These are phyloP conservation scores for Auanema freiburgensis DNA, from an alignment of 2,888 invertebrate species.

Conservation along the genomic window DNA sequence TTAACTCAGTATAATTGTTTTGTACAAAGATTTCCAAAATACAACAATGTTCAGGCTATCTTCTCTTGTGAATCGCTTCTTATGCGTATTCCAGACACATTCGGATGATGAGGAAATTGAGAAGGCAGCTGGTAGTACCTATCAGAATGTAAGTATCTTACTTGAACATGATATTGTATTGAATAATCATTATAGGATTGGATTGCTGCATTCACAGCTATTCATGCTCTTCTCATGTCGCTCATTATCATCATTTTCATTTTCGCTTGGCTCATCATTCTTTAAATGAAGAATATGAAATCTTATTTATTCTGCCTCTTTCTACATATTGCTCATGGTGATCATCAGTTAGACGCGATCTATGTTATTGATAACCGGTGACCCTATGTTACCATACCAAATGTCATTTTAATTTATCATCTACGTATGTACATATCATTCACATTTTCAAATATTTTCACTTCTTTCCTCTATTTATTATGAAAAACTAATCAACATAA, in stretches of 20 bases:
- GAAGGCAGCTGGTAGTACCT: conserved; percentile 40
- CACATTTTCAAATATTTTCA: no score
- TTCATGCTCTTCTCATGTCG: conserved; percentile 55
- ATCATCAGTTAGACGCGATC: no score
- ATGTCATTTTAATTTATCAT: no score
- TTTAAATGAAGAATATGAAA: conserved; percentile 1
- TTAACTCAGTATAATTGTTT: conserved; percentile 41
- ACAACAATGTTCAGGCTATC: conserved; percentile 53
- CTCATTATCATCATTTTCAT: conserved; percentile 50
- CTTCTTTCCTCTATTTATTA: no score
- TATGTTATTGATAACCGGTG: no score
- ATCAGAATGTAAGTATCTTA: conserved; percentile 25
- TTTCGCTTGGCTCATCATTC: conserved; percentile 39
- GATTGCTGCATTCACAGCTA: conserved; percentile 55
- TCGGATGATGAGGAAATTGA: conserved; percentile 53
- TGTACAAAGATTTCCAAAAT: no score
- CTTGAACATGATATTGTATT: conserved; percentile 10
- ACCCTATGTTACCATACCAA: no score
- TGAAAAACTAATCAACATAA: no score
- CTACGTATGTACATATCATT: no score
- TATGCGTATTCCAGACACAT: conserved; percentile 55
- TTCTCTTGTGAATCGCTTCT: conserved; percentile 55
- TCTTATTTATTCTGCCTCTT: no score
- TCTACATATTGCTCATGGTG: no score
- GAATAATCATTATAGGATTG: conserved; percentile 53